Evolutionary conservation across 2,113 vertebrate genomes (phyloP).

Genomic region (Oreochromis aureus): DNA sequence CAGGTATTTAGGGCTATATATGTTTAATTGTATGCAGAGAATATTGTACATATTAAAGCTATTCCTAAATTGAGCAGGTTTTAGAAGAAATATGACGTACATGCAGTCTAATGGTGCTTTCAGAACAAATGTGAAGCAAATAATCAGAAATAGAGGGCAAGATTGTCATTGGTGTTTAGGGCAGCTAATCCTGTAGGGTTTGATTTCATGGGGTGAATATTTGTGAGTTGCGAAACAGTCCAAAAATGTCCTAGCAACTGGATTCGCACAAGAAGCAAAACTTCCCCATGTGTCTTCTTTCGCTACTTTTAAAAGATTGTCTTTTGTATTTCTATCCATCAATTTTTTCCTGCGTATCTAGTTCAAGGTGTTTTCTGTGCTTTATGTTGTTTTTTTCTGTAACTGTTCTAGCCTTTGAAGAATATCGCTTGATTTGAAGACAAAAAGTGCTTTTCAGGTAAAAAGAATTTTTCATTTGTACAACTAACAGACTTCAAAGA

Average conservation of each 20-base stretch:
- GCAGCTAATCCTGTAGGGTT: not conserved
- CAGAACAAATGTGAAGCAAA: not conserved
- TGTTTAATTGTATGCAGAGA: not conserved
- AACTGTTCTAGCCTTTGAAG: not conserved
- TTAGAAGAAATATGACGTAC: not conserved
- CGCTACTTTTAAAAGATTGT: not conserved
- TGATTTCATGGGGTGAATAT: not conserved
- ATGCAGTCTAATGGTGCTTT: not conserved
- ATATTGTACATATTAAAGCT: not conserved
- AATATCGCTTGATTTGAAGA: not conserved
- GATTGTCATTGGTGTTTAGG: not conserved
- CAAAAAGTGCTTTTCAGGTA: not conserved
- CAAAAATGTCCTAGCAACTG: not conserved
- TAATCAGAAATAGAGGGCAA: not conserved
- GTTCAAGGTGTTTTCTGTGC: not conserved
- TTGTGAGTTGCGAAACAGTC: not conserved
- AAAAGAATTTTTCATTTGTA: not conserved
- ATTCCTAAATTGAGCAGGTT: not conserved
- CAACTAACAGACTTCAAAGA: not conserved
- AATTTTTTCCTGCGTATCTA: not conserved
- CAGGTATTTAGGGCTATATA: not conserved
- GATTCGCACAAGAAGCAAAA: not conserved
- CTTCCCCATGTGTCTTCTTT: not conserved
- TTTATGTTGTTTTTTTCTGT: not conserved
- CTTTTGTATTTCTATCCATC: not conserved